phyloP scores from a whole-genome alignment of 2,113 vertebrate genomes.

The Toxostoma redivivum region DNA sequence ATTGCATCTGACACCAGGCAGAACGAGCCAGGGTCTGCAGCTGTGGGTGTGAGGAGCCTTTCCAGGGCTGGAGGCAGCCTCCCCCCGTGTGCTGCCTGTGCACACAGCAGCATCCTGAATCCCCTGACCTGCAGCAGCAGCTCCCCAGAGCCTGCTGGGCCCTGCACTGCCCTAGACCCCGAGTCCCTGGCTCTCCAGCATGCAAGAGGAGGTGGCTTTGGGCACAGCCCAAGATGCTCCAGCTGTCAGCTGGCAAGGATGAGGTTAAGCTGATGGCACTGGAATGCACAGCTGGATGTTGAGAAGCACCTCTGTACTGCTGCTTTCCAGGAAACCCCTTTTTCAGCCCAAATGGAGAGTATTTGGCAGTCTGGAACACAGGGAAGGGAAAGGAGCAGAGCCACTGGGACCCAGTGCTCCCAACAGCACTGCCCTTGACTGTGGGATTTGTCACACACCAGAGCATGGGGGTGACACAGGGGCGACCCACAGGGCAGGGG shows the following conservation, averaged over 20 bases:
- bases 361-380: background rate
- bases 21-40: conserved; percentile 43
- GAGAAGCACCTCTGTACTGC: background rate
- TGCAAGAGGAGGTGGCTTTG: background rate
- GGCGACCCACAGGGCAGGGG: background rate
- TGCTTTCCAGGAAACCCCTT: conserved; percentile 5
- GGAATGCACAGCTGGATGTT: background rate
- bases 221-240: background rate
- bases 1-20: conserved; percentile 49
- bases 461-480: fast-evolving
- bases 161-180: background rate
- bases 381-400: background rate
- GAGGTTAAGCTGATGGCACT: background rate
- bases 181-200: background rate
- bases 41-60: background rate
- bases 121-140: background rate
- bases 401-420: fast-evolving
- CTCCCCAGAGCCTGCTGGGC: background rate
- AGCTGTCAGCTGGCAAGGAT: background rate
- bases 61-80: background rate
- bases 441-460: background rate
- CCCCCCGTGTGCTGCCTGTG: fast-evolving
- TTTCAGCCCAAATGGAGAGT: background rate
- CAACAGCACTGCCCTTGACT: background rate
- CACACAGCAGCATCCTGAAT: background rate